Evolutionary conservation across 2,797 vertebrate genomes (phyloP).

Genomic region (Melanotaenia trifasciata): DNA sequence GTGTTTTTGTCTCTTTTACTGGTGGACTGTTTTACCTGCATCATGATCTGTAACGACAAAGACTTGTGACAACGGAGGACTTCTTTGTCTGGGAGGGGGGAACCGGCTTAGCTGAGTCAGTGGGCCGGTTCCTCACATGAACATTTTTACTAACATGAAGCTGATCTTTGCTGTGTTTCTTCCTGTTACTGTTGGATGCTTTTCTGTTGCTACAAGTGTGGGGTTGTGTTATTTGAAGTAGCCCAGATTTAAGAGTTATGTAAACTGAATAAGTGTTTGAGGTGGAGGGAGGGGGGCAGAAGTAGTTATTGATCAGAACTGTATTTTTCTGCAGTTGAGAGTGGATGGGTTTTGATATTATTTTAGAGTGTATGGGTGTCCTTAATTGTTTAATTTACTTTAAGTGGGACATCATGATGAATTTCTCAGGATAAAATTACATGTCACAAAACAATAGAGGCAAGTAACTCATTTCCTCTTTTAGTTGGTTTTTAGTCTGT

Average conservation of each 20-base stretch:
- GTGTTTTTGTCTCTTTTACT: conserved; percentile 43
- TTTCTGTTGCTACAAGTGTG: conserved; percentile 67
- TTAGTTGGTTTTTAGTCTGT: conserved; percentile 71
- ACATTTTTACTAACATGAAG: conserved; percentile 63
- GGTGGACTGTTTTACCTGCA: conserved; percentile 46
- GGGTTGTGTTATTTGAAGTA: conserved; percentile 62
- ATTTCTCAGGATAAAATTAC: conserved; percentile 80
- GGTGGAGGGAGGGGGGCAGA: conserved; percentile 12
- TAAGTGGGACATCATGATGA: conserved; percentile 70
- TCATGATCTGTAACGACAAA: conserved; percentile 47
- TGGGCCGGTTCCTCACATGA: conserved; percentile 33
- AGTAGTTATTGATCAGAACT: conserved; percentile 57
- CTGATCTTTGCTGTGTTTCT: conserved; percentile 66
- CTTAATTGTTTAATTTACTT: conserved; percentile 66
- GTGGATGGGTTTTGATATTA: conserved; percentile 42
- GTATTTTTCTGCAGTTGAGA: conserved; percentile 42
- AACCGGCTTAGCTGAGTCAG: no score
- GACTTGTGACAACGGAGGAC: conserved; percentile 42
- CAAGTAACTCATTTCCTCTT: conserved; percentile 50
- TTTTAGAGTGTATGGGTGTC: conserved; percentile 57
- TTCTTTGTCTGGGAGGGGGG: conserved; percentile 8
- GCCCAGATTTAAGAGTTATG: conserved; percentile 47
- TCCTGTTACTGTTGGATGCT: conserved; percentile 66
- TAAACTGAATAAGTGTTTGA: conserved; percentile 38
- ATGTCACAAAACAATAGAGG: conserved; percentile 48